Evolutionary conservation across 30 jellyfish, hydroid and myxozoan genomes (phyloP).

Genomic region (Clytia hemisphaerica): DNA sequence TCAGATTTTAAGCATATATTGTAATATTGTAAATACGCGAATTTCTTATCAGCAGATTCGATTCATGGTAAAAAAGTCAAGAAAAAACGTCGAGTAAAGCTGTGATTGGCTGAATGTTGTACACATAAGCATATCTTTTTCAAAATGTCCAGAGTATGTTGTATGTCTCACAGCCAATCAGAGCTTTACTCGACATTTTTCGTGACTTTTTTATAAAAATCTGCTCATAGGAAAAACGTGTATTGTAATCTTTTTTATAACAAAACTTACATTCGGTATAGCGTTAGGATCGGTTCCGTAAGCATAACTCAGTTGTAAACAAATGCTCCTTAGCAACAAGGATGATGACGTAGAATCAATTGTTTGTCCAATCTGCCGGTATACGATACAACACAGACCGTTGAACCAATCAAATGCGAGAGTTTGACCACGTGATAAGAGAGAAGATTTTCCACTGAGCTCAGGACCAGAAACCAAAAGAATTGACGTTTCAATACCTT

Average conservation of each 20-base stretch:
- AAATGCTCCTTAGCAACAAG: conserved; percentile 46
- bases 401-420: conserved; percentile 48
- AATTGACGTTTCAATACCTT: not conserved
- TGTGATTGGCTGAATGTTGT: too few species aligned
- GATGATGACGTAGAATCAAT: conserved; percentile 60
- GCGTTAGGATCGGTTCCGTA: conserved; percentile 65
- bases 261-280: conserved; percentile 55
- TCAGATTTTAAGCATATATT: too few species aligned
- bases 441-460: conserved; percentile 1
- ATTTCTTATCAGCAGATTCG: too few species aligned
- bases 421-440: conserved; percentile 1
- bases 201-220: too few species aligned
- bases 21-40: too few species aligned
- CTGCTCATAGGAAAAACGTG: too few species aligned
- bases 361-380: conserved; percentile 55
- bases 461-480: not conserved
- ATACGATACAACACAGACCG: conserved; percentile 37
- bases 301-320: conserved; percentile 66
- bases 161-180: too few species aligned
- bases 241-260: not conserved
- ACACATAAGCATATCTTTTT: too few species aligned
- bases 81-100: too few species aligned
- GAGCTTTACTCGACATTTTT: too few species aligned
- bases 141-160: too few species aligned
- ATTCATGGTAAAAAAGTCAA: too few species aligned